phyloP scores from a whole-genome alignment of 1,140 invertebrate genomes.

The Drosophila repleta region DNA sequence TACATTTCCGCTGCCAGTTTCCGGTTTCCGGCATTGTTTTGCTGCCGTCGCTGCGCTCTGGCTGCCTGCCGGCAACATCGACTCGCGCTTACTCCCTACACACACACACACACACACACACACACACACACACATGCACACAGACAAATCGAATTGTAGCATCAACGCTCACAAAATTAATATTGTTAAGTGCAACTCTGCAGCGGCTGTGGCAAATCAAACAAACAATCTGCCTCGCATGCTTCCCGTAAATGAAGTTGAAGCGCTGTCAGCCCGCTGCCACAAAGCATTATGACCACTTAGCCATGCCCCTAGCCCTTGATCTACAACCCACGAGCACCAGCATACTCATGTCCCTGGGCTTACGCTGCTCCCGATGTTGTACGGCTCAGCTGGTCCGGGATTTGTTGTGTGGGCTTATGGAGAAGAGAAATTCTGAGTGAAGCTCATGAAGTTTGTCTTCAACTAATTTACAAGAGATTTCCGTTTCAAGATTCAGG shows the following conservation, averaged over 20 bases:
- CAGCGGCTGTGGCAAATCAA: slow-evolving; percentile 62
- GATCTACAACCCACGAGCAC: too few species aligned
- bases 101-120: too few species aligned
- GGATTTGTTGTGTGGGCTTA: neutral
- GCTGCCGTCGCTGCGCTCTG: slow-evolving; percentile 37
- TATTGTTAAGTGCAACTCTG: slow-evolving; percentile 61
- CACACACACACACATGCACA: neutral
- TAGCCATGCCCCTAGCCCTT: neutral
- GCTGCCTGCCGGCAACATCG: neutral
- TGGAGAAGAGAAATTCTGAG: too few species aligned
- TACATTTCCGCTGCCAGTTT: slow-evolving; percentile 80
- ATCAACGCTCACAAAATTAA: slow-evolving; percentile 62
- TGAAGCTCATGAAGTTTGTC: too few species aligned
- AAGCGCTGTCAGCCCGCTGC: slow-evolving; percentile 12
- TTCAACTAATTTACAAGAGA: too few species aligned
- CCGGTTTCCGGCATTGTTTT: slow-evolving; percentile 78
- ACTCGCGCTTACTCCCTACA: too few species aligned
- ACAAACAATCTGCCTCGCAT: slow-evolving; percentile 41
- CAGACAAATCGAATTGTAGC: slow-evolving; percentile 45
- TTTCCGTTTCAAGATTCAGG: too few species aligned
- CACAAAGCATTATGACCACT: slow-evolving; percentile 23
- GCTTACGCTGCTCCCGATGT: slow-evolving; percentile 5
- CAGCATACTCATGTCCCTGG: too few species aligned
- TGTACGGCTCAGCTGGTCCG: neutral
- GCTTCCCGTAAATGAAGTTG: slow-evolving; percentile 46